phyloP scores from a whole-genome alignment of 2,888 invertebrate genomes.

The Actias luna region DNA sequence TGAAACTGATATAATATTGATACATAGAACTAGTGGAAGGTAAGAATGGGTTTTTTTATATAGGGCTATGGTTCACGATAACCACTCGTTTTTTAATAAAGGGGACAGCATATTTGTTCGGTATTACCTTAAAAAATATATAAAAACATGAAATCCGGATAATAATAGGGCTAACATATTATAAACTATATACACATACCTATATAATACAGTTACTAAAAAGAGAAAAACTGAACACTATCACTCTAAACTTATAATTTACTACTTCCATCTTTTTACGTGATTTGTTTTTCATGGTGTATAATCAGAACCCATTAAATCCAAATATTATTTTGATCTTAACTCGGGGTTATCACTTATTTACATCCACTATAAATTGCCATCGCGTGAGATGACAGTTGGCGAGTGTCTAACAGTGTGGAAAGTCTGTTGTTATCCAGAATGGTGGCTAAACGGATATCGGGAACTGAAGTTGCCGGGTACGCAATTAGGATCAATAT shows the following conservation, averaged over 20 bases:
- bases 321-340: conserved; percentile 25
- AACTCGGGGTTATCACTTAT: conserved; percentile 59
- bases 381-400: conserved; percentile 36
- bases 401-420: conserved; percentile 52
- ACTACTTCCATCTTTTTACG: neutral
- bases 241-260: neutral
- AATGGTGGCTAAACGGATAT: conserved; percentile 78
- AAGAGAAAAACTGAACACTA: no score
- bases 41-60: no score
- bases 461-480: conserved; percentile 87
- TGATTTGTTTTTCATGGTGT: neutral
- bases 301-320: conserved; percentile 19
- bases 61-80: no score
- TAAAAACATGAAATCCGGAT: no score
- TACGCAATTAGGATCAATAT: conserved; percentile 55
- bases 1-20: no score
- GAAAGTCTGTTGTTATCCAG: conserved; percentile 35
- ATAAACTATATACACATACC: no score
- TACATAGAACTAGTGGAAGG: no score
- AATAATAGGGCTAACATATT: no score
- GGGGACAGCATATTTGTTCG: no score
- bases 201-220: no score
- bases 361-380: conserved; percentile 24
- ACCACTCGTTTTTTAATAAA: no score
- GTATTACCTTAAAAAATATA: no score